A percentile compares a stretch with the other conserved stretches of the same genome.
Conservation (phyloP, 2,888 invertebrate species). For the Salpingus planirostris region DNA sequence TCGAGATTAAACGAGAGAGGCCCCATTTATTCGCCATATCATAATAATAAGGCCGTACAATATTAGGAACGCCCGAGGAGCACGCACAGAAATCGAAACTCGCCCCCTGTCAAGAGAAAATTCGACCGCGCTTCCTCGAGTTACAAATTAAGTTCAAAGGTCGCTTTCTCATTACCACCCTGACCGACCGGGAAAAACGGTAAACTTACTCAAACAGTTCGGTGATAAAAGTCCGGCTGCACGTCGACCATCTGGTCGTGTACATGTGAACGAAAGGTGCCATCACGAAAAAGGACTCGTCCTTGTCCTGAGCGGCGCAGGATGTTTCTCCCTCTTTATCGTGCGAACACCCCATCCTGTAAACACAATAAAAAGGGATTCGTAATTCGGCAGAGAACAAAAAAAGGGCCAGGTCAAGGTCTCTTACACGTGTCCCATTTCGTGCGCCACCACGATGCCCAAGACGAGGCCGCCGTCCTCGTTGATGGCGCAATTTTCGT, state of each 20-base stretch:
- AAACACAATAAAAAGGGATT: no score
- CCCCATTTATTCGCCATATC: no score
- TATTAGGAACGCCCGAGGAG: no score
- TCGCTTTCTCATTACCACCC: no score
- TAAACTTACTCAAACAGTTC: slow-evolving; percentile 50
- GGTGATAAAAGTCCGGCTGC: slow-evolving; percentile 48
- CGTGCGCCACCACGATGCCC: slow-evolving; percentile 57
- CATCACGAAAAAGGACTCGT: slow-evolving; percentile 51
- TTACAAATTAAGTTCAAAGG: no score
- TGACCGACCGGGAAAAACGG: no score
- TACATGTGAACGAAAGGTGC: slow-evolving; percentile 47
- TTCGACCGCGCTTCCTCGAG: no score
- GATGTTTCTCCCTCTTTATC: slow-evolving; percentile 38
- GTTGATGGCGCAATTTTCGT: slow-evolving; percentile 56
- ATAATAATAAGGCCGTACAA: no score
- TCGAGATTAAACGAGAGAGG: no score
- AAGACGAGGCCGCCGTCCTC: slow-evolving; percentile 58
- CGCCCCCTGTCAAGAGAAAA: no score
- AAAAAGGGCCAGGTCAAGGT: slow-evolving; percentile 15
- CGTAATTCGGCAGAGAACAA: no score
- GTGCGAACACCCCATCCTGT: slow-evolving; percentile 42
- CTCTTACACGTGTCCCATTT: slow-evolving; percentile 60
- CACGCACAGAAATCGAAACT: no score
- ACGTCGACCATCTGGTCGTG: slow-evolving; percentile 49
- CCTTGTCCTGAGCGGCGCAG: slow-evolving; percentile 38